Evolutionary conservation across 2,113 vertebrate species (phyloP), one percentile per base, ranked within the genome.

Genomic region (Centropus bengalensis): DNA sequence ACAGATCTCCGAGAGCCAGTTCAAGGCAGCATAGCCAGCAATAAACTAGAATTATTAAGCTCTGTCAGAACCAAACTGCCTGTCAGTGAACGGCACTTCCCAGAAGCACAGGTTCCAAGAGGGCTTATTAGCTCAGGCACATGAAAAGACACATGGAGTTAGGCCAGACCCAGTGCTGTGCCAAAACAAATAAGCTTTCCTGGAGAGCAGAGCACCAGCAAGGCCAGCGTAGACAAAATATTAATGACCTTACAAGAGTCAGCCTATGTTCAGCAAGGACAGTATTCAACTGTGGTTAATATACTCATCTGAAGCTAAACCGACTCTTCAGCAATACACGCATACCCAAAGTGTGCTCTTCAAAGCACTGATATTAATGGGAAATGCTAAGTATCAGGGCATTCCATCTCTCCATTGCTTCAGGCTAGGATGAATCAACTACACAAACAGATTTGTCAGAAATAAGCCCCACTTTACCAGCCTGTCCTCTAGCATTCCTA

Each of bases 161-260:
- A 36, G 74, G 64, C 33, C 78, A 95, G 62, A 83, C 3, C 8
- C 74, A 74, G 64, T 8, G 32, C 33, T 60, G 28, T 68, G 91
- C 74, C 84, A 86, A 89, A 92, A 78, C 33, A 94, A 93, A 51
- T 11, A 56, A 67, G 62, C 44, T 60, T 69, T 91, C 70, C 66
- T 66, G 36, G 49, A 93, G 54, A 94, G 83, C 70, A 88, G 11
- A 83, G 89, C 62, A 87, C 28, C 74, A 89, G 69, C 44, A 91
- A 86, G 82, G 60, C 32, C 69, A 91, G 33, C 1, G 4, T 2
- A 85, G 89, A 79, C 40, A 71, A 79, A 16, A 56, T 10, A 52
- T 38, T 78, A 54, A 82, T 1, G 14, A 70, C 64, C 75, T 89
- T 71, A 51, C 20, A 89, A 23, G n/a, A 70, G 59, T 70, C 69